Evolutionary conservation across 1,140 invertebrate genomes (phyloP).

Genomic region (Matsumurasca onukii): DNA sequence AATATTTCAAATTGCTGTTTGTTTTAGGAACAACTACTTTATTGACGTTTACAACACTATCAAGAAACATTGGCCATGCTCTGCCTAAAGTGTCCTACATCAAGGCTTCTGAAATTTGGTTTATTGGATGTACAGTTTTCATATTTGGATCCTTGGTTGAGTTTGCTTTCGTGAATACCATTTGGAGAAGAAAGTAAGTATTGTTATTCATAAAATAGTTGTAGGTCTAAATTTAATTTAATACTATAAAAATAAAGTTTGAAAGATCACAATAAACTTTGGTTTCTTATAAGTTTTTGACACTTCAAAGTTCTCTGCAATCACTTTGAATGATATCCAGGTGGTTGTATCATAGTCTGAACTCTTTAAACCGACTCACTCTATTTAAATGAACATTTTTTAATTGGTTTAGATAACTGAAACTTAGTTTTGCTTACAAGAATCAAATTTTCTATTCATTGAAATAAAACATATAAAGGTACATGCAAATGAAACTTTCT

Average conservation of each 20-base stretch:
- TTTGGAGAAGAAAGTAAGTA: slow-evolving; percentile 77
- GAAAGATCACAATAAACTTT: too few relatives aligned
- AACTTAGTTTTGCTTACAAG: background rate
- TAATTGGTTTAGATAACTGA: background rate
- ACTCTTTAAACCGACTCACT: too few relatives aligned
- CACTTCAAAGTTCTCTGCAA: too few relatives aligned
- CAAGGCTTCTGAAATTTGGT: slow-evolving; percentile 89
- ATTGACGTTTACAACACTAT: slow-evolving; percentile 83
- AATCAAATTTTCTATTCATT: too few relatives aligned
- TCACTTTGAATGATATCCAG: too few relatives aligned
- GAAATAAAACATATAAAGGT: too few relatives aligned
- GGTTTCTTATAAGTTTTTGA: background rate
- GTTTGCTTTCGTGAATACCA: slow-evolving; percentile 86
- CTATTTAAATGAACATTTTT: too few relatives aligned
- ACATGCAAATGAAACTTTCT: too few relatives aligned
- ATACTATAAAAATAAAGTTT: background rate
- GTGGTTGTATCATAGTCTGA: too few relatives aligned
- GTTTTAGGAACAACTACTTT: slow-evolving; percentile 80
- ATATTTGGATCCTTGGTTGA: slow-evolving; percentile 84
- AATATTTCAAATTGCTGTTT: too few relatives aligned
- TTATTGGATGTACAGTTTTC: slow-evolving; percentile 77
- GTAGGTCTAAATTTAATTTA: background rate
- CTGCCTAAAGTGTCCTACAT: slow-evolving; percentile 87
- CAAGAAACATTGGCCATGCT: slow-evolving; percentile 77
- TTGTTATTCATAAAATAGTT: background rate